A percentile compares a stretch with the other conserved stretches of the same genome.
Conservation (phyloP, 2,113 vertebrate genomes). For the Dasypus novemcinctus region DNA sequence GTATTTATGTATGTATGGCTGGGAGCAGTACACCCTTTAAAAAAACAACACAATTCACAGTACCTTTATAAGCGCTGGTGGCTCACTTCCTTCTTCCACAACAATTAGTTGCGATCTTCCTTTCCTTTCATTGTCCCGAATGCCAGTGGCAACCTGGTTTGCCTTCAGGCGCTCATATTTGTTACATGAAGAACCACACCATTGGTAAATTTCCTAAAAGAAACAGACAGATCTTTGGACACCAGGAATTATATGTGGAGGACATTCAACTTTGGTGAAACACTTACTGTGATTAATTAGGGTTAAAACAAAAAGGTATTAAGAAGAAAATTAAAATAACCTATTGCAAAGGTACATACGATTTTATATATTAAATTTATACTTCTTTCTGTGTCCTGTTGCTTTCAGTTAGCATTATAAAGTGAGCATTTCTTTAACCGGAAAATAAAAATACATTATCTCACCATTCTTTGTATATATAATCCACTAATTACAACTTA, state of each 20-base stretch:
- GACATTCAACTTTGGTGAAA: not conserved
- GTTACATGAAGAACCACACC: conserved; percentile 93
- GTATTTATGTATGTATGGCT: not conserved
- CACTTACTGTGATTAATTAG: not conserved
- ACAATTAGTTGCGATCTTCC: conserved; percentile 87
- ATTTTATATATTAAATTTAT: not conserved
- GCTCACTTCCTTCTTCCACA: conserved; percentile 90
- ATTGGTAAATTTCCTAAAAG: conserved; percentile 91
- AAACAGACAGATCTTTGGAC: conserved; percentile 36
- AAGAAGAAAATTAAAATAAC: conserved; percentile 18
- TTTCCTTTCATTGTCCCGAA: conserved; percentile 93
- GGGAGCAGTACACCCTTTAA: not conserved
- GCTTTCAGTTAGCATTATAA: not conserved
- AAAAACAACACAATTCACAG: not conserved
- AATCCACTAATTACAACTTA: not conserved
- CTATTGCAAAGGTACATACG: not conserved
- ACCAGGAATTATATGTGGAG: not conserved
- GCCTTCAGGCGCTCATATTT: conserved; percentile 93
- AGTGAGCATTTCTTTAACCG: conserved; percentile 4
- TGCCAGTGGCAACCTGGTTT: conserved; percentile 89
- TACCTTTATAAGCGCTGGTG: conserved; percentile 84
- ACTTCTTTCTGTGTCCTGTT: conserved; percentile 1
- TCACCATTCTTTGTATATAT: not conserved
- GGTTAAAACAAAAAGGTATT: not conserved
- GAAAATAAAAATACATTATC: not conserved